Base-by-base conservation (phyloP, 2,113 vertebrate genomes). In the Alces alces region DNA sequence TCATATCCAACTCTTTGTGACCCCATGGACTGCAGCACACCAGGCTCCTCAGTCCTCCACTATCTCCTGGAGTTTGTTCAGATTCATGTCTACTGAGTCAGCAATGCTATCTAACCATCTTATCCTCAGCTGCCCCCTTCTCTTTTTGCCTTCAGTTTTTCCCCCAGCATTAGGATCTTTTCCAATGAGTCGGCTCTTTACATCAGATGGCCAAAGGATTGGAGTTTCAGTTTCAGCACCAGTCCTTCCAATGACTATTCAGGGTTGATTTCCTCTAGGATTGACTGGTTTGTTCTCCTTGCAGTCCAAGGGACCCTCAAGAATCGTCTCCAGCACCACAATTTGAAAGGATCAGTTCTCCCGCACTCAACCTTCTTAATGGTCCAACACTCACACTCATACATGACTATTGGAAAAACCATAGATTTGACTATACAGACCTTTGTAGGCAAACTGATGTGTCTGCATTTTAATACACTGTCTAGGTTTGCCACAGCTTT, bases 101-200 rank as follows among this genome's bases (percentile, higher is more conserved):
- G 23, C 43, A 6, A 76, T 27, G 70, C 36, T 76, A 27, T 14
- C 36, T 43, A 76, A 76, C 23, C 12, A 76, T 76, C 36, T 76
- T 39, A 43, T 43, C 23, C 39, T 43, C 36, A 25, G 3, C 70
- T 76, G 39, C 1, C 23, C 70, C 70, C 70, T 76, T 76, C 70
- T 73, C 66, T 25, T 39, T 73, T 25, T 39, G 36, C 66, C 36
- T 39, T 73, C 21, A 14, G 36, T 43, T 27, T 43, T 15, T 27
- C 39, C 12, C 36, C 70, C 36, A 2, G 23, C 36, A 43, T 27
- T 43, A 76, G 70, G 36, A 27, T 76, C 12, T 76, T 76, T 76
- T 43, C 70, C 36, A 43, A 0, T 43, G 36, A 27, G 70, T 27
- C 1, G 0, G 39, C 23, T 43, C 23, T 43, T 27, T 0, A 3